A percentile compares a stretch with the other conserved stretches of the same genome.
Evolutionary conservation across 92 coral and sea anemone genomes (phyloP).

Genomic region (Porites divaricata): DNA sequence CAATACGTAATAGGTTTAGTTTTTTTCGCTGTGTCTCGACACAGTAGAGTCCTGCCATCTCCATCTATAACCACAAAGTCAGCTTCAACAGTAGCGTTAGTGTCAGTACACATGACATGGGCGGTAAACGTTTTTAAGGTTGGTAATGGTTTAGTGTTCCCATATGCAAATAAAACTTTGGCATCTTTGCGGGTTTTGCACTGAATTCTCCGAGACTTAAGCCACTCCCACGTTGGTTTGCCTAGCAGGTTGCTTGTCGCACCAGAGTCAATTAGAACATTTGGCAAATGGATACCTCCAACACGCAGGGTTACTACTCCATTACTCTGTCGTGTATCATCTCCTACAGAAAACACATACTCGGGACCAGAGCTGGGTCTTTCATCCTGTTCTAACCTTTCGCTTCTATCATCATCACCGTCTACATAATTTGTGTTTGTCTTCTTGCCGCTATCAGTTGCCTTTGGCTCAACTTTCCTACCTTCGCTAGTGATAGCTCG

Average conservation of each 20-base stretch:
- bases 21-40: conserved; percentile 13
- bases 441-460: neutral
- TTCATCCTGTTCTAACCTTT: neutral
- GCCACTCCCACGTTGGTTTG: conserved; percentile 41
- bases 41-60: conserved; percentile 12
- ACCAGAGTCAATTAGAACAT: conserved; percentile 46
- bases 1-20: neutral
- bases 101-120: neutral
- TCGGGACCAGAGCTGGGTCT: neutral
- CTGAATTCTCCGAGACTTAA: conserved; percentile 6
- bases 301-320: conserved; percentile 13
- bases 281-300: conserved; percentile 41
- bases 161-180: conserved; percentile 26
- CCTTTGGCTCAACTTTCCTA: neutral
- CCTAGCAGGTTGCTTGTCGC: conserved; percentile 33
- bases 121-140: conserved; percentile 31
- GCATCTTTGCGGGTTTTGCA: conserved; percentile 20
- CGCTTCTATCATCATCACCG: neutral
- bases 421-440: conserved; percentile 33
- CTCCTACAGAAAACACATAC: conserved; percentile 41
- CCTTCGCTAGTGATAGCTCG: neutral
- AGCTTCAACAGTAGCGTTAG: neutral
- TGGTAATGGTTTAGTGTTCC: conserved; percentile 25
- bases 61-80: conserved; percentile 10
- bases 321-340: neutral